A percentile compares a stretch with the other conserved stretches of the same genome.
Evolutionary conservation across 2,888 invertebrate species (phyloP).

Genomic region (Malthinus seriepunctatus): DNA sequence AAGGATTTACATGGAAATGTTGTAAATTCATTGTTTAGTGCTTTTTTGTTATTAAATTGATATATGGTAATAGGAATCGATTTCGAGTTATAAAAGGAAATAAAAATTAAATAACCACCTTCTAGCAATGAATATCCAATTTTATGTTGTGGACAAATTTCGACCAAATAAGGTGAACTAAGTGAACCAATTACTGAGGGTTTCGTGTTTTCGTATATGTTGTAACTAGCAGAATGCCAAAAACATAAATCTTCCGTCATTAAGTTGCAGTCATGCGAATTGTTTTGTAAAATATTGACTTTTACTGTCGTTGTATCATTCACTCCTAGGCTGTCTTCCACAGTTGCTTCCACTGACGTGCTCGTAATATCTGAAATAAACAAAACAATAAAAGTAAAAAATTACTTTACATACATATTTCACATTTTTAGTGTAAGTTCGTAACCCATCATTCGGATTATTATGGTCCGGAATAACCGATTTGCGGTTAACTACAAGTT

Average conservation of each 20-base stretch:
- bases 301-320: conserved; percentile 36
- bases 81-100: background rate
- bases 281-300: conserved; percentile 38
- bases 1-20: background rate
- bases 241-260: conserved; percentile 47
- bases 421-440: too few relatives aligned
- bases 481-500: too few relatives aligned
- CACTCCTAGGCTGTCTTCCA: conserved; percentile 37
- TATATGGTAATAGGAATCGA: background rate
- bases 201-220: conserved; percentile 41
- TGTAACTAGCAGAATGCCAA: conserved; percentile 47
- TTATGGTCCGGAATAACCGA: too few relatives aligned
- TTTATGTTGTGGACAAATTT: conserved; percentile 57
- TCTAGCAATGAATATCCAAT: conserved; percentile 56
- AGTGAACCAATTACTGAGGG: conserved; percentile 43
- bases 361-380: conserved; percentile 31
- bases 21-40: background rate
- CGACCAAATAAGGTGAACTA: conserved; percentile 43
- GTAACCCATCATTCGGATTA: too few relatives aligned
- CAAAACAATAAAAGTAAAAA: background rate
- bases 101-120: conserved; percentile 43
- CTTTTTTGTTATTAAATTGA: background rate
- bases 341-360: conserved; percentile 37
- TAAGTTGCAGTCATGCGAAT: conserved; percentile 43
- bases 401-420: background rate